A percentile compares a stretch with the other conserved stretches of the same genome.
These are phyloP conservation scores for Chroicocephalus ridibundus DNA, from an alignment of 2,113 vertebrate species.

Conservation along the genomic window DNA sequence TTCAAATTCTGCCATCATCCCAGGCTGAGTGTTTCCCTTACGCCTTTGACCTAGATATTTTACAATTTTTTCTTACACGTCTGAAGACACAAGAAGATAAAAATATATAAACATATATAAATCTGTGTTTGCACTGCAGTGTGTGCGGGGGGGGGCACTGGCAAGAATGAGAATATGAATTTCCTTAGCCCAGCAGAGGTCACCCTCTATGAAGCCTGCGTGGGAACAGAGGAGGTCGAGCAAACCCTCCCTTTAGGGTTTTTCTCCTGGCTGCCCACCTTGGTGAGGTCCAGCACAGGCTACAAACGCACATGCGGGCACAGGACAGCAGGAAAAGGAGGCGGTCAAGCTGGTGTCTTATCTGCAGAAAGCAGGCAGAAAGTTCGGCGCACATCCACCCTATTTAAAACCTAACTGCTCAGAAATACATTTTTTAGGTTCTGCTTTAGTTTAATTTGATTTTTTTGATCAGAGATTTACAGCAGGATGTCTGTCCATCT, in stretches of 20 bases:
- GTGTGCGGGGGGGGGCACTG: not conserved
- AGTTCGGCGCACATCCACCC: accelerated
- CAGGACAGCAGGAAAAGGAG: not conserved
- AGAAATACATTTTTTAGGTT: not conserved
- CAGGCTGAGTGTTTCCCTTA: not conserved
- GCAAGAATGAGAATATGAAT: not conserved
- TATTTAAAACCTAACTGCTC: not conserved
- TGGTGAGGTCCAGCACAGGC: not conserved
- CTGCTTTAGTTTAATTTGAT: not conserved
- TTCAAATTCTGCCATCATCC: not conserved
- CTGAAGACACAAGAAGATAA: not conserved
- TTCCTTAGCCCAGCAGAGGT: not conserved
- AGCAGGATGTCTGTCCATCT: not conserved
- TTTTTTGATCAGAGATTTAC: not conserved
- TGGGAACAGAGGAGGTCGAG: not conserved
- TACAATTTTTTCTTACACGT: not conserved
- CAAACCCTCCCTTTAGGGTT: not conserved
- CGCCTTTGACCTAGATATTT: not conserved
- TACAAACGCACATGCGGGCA: not conserved
- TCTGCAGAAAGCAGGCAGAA: not conserved
- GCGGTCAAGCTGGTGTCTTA: not conserved
- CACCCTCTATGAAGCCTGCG: not conserved
- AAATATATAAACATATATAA: not conserved
- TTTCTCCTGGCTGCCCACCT: not conserved
- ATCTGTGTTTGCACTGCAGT: not conserved